Evolutionary conservation across 2,888 invertebrate species (phyloP), one percentile per base, ranked within the genome.

Genomic region (Octonoba sinensis): DNA sequence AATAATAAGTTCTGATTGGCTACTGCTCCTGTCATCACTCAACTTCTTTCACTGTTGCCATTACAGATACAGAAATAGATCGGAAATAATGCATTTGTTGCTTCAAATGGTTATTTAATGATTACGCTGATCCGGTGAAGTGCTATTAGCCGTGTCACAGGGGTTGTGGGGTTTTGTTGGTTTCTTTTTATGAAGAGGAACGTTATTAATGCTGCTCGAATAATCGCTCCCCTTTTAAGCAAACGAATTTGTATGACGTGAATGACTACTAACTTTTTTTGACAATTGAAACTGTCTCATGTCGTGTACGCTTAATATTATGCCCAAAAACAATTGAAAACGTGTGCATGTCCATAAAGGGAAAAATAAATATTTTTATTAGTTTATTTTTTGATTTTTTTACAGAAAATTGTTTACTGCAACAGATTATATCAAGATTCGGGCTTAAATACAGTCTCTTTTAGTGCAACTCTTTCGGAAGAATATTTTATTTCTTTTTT

Each of bases 61-160:
- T 78, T 67, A 66, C 44, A 22, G 67, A 20, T 64, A 47, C 73
- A 56, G 67, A 74, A 79, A 79, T 79, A 79, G 72, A 73, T 62
- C 62, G 47, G 60, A 65, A 66, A 69, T 69, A 79, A 73, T 73
- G 67, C 64, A 79, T 79, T 73, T 79, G 79, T 79, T 79, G 79
- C 79, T 73, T 73, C 69, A 79, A 79, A 79, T 79, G 79, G 79
- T 67, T 79, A 79, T 79, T 79, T 79, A 79, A 79, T 73, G 79
- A 79, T 73, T 67, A 54, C 15, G 46, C 70, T 27, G 47, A 57
- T 79, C 65, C 62, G 51, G 54, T 46, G 57, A 72, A 79, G 69
- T 69, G 73, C 62, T 79, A 79, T 79, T 79, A 73, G 59, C 56
- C 15, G 24, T 73, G 64, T 60, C 64, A 56, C 51, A 46, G 73